Percentiles rank a stretch among this genome's conserved stretches.
These are phyloP conservation scores for Pseudachorutes palmiensis DNA, from an alignment of 1,140 invertebrate genomes.

Conservation along the genomic window DNA sequence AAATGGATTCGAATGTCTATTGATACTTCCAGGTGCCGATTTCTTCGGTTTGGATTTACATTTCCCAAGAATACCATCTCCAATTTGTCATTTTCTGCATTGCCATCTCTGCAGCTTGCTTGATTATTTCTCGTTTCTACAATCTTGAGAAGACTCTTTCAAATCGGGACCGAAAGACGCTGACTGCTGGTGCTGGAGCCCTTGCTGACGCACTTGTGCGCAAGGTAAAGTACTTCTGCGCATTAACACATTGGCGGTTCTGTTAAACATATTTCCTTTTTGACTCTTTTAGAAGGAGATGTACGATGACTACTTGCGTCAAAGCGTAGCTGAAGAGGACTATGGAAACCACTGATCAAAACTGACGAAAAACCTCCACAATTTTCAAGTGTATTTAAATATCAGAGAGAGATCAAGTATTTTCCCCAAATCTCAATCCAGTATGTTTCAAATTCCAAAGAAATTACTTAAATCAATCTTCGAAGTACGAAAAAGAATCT, in stretches of 20 bases:
- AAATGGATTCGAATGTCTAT: no score
- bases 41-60: constrained; percentile 35
- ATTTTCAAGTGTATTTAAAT: not conserved
- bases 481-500: no score
- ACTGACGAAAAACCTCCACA: no score
- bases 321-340: constrained; percentile 48
- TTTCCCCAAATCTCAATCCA: no score
- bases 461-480: no score
- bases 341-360: constrained; percentile 35
- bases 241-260: not conserved
- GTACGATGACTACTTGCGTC: constrained; percentile 47
- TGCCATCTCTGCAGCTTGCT: constrained; percentile 19
- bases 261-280: constrained; percentile 20
- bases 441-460: no score
- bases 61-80: constrained; percentile 36
- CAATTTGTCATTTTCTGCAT: constrained; percentile 30
- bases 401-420: no score
- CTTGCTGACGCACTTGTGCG: not conserved
- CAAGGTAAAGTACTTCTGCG: constrained; percentile 10
- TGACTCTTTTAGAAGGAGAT: constrained; percentile 43
- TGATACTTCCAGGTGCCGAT: constrained; percentile 43
- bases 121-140: constrained; percentile 31
- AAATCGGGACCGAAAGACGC: constrained; percentile 19
- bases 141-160: constrained; percentile 24
- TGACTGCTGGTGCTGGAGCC: constrained; percentile 14